Evolutionary conservation across 1,140 invertebrate species (phyloP).

Genomic region (Hylaeus anthracinus): DNA sequence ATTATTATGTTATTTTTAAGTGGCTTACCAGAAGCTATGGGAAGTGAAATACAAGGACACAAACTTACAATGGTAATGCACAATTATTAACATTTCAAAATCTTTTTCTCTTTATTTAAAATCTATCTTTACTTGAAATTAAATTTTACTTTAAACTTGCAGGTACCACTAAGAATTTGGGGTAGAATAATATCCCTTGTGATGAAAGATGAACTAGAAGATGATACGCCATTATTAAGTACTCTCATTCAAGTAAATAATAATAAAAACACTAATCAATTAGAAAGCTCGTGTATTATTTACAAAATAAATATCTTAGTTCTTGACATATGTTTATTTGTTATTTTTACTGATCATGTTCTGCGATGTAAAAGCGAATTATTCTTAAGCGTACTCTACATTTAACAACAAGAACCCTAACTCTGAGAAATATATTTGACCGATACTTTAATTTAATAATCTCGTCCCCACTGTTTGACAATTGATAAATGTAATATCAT

Average conservation of each 20-base stretch:
- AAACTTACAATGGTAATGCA: slow-evolving; percentile 82
- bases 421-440: too few relatives aligned
- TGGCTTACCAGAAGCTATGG: slow-evolving; percentile 81
- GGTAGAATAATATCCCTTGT: slow-evolving; percentile 78
- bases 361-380: too few relatives aligned
- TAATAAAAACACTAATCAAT: slow-evolving; percentile 24
- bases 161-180: slow-evolving; percentile 81
- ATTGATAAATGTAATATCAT: too few relatives aligned
- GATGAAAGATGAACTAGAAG: slow-evolving; percentile 77
- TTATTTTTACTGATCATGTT: too few relatives aligned
- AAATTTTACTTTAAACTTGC: slow-evolving; percentile 56
- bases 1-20: slow-evolving; percentile 83
- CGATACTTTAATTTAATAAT: too few relatives aligned
- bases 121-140: background rate
- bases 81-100: too few relatives aligned
- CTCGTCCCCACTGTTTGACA: too few relatives aligned
- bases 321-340: too few relatives aligned
- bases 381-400: too few relatives aligned
- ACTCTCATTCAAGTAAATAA: slow-evolving; percentile 14
- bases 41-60: slow-evolving; percentile 83
- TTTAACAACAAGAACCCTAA: too few relatives aligned
- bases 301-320: too few relatives aligned
- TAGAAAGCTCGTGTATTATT: slow-evolving; percentile 11
- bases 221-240: slow-evolving; percentile 25
- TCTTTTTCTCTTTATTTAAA: too few relatives aligned